phyloP scores from a whole-genome alignment of 1,140 invertebrate species.

The Macrocentrus cingulum region DNA sequence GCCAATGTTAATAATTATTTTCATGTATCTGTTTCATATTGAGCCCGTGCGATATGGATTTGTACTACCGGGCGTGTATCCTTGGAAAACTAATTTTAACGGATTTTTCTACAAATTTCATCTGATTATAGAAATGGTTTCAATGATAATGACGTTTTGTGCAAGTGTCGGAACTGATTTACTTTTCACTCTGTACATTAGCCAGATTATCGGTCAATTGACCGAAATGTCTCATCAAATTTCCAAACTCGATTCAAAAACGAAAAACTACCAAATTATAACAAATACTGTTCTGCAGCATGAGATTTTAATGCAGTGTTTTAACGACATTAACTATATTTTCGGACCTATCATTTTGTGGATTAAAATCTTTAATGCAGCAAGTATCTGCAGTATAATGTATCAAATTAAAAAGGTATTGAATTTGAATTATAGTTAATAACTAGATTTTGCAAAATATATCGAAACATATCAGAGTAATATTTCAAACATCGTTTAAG shows the following conservation, averaged over 20 bases:
- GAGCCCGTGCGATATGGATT: constrained; percentile 16
- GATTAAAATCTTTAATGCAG: constrained; percentile 3
- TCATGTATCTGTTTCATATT: background rate
- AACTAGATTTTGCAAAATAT: no score
- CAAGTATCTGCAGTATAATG: constrained; percentile 8
- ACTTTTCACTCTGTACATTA: constrained; percentile 33
- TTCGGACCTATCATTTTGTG: constrained; percentile 14
- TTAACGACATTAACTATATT: background rate
- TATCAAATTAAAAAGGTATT: constrained; percentile 19
- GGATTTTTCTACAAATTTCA: constrained; percentile 22
- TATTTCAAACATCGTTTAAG: no score
- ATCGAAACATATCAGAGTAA: no score
- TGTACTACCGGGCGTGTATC: constrained; percentile 20
- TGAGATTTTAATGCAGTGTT: background rate
- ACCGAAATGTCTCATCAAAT: constrained; percentile 25
- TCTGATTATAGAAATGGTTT: constrained; percentile 20
- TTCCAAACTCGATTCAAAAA: constrained; percentile 14
- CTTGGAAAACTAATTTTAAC: constrained; percentile 9
- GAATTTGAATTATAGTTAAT: no score
- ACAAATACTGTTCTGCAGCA: constrained; percentile 9
- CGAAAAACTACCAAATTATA: constrained; percentile 23
- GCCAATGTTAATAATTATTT: constrained; percentile 13
- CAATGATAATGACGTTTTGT: background rate
- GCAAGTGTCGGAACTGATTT: constrained; percentile 33
- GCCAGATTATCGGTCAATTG: constrained; percentile 33